Base-by-base conservation (phyloP, 1,140 invertebrate species). In the Drosophila ironensis region DNA sequence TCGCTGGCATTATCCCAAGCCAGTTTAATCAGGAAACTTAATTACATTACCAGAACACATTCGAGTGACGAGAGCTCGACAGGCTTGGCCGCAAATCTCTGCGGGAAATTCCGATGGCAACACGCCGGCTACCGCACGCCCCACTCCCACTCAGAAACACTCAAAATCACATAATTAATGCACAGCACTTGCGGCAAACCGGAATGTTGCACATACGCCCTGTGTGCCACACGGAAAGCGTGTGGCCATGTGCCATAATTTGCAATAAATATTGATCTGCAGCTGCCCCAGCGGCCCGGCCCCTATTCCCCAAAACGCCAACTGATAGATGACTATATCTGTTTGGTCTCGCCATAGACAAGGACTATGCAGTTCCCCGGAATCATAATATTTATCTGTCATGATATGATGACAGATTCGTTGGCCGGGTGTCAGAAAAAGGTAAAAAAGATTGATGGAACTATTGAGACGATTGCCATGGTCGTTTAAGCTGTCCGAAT, bases 121-220 rank as follows among this genome's bases (percentile, higher is more conserved):
- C 53, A 37, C 22, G 38, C 35, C 54, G 8, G 22, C 20, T 8
- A 16, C 4, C 40, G 20, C 24, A 25, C 22, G 12, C 14, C 19
- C 19, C 35, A 41, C 47, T 42, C 47, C 35, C 30, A 37, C 48
- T 12, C 52, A 30, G 35, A 28, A 30, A 46, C 53, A 64, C 60
- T 64, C 57, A 48, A 40, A 64, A 63, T 64, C 56, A 33, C 56
- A 64, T 82, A 72, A 63, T 72, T 69, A 59, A 56, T 77, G 61
- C 37, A 28, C 5, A 45, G 33, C 35, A 33, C 40, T 69, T 78
- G 60, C 35, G 69, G 44, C 28, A 30, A 17, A 14, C 30, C 27
- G 20, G 33, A 48, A 57, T 61, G 48, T 77, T 42, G 66, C 48
- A 48, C 68, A 77, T 69, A 63, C 68, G 68, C 53, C 60, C 27